A percentile compares a stretch with the other conserved stretches of the same genome.
These are phyloP conservation scores for Caenorhabditis drosophilae DNA, from an alignment of 2,888 invertebrate species.

Conservation along the genomic window DNA sequence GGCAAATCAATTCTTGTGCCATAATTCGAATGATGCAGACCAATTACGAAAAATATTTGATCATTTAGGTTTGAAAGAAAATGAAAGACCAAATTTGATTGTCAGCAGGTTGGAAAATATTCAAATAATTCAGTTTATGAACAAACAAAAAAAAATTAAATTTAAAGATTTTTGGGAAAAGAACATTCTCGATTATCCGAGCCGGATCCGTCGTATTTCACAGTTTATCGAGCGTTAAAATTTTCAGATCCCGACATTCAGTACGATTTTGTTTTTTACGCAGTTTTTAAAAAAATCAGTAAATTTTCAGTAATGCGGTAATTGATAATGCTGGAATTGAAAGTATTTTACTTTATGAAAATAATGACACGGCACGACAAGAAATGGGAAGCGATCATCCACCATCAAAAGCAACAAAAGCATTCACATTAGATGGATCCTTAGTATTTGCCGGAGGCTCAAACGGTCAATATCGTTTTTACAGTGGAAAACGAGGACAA, in stretches of 20 bases:
- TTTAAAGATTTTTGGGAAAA: conserved; percentile 12
- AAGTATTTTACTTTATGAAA: conserved; percentile 45
- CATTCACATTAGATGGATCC: conserved; percentile 43
- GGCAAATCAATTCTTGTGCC: conserved; percentile 29
- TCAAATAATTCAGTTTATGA: no score
- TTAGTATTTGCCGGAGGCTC: conserved; percentile 28
- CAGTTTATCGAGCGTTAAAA: conserved; percentile 14
- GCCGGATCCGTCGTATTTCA: conserved; percentile 7
- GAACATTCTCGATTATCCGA: conserved; percentile 12
- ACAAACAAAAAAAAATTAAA: no score
- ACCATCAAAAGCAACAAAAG: conserved; percentile 38
- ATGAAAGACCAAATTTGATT: conserved; percentile 21
- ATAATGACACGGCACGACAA: conserved; percentile 51
- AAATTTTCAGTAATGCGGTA: conserved; percentile 42
- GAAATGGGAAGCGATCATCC: conserved; percentile 52
- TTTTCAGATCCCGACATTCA: conserved; percentile 30
- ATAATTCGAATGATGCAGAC: conserved; percentile 14
- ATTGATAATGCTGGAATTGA: conserved; percentile 53
- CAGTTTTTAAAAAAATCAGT: no score
- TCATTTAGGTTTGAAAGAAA: background rate
- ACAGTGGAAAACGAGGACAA: conserved; percentile 4
- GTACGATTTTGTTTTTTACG: conserved; percentile 15
- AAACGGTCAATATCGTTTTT: conserved; percentile 30
- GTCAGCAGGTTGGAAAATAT: no score
- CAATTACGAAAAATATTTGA: conserved; percentile 19